Base-by-base conservation (phyloP, 2,113 vertebrate species). In the Corydoras maculifer region DNA sequence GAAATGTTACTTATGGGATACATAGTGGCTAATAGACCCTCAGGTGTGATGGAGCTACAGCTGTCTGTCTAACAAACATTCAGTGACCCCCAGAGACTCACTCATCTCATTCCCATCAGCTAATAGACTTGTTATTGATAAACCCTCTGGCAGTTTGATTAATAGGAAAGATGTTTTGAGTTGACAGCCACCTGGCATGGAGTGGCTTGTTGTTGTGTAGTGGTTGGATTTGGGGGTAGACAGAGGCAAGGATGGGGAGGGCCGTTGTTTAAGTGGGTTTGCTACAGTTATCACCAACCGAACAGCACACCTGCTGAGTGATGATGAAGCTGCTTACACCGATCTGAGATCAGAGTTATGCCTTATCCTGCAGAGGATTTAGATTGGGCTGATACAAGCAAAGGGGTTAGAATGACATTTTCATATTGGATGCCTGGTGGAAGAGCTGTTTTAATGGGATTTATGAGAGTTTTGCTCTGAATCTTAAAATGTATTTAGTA, bases 91-190 rank as follows among this genome's bases (percentile, higher is more conserved):
- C 68, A 62, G 86, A 86, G 87, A 88, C 87, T 84, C 68, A 68
- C 68, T 80, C 84, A 43, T 63, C 80, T 79, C 85, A 59, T 86
- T 76, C 58, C 70, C 32, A 62, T 74, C 82, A 80, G 80, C 84
- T 88, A 87, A 87, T 88, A 86, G 84, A 86, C 85, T 88, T 89
- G 89, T 90, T 90, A 90, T 88, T 89, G 88, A 90, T 90, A 84
- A 88, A 86, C 73, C 82, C 80, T 80, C 82, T 80, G 87, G 81
- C 86, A 82, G 86, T 84, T 83, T 89, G 86, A 87, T 89, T 85
- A 83, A 89, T 85, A 86, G 76, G 74, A 18, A 74, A 75, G 79
- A 69, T 68, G 78, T 82, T 79, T 77, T 76, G 76, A 60, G 74
- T 76, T 82, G 82, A 87, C 84, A 87, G 81, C 86, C 87, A 87